phyloP scores from a whole-genome alignment of 2,113 vertebrate species.

The Candoia aspera region DNA sequence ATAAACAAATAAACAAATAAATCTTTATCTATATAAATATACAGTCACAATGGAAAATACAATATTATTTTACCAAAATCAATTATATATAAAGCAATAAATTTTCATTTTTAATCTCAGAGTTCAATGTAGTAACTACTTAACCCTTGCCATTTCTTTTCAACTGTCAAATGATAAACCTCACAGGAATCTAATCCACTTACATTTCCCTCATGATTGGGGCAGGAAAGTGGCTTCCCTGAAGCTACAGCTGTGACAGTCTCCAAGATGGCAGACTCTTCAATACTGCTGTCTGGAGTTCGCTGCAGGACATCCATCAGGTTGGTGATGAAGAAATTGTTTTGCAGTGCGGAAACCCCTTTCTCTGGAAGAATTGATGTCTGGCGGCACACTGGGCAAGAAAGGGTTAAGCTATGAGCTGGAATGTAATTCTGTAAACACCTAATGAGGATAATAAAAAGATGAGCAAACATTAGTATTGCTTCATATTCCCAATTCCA shows the following conservation, averaged over 20 bases:
- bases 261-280: slow-evolving; percentile 84
- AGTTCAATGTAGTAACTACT: not conserved
- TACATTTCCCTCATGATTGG: slow-evolving; percentile 95
- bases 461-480: not conserved
- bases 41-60: not conserved
- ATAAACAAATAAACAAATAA: too few relatives aligned
- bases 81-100: not conserved
- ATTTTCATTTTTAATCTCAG: not conserved
- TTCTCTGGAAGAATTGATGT: slow-evolving; percentile 98
- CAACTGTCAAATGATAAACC: not conserved
- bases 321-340: slow-evolving; percentile 99
- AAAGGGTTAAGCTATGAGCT: slow-evolving; percentile 91
- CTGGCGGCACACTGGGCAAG: slow-evolving; percentile 96
- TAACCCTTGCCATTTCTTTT: not conserved
- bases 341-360: slow-evolving; percentile 95
- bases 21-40: not conserved
- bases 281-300: slow-evolving; percentile 81
- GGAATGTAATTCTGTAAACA: slow-evolving; percentile 98
- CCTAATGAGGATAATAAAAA: slow-evolving; percentile 71
- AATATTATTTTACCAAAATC: not conserved
- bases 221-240: slow-evolving; percentile 90
- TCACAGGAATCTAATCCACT: slow-evolving; percentile 53
- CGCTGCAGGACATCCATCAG: slow-evolving; percentile 98
- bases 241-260: slow-evolving; percentile 84
- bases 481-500: not conserved